phyloP scores from a whole-genome alignment of 2,113 vertebrate species.

The Oceanodroma tethys region DNA sequence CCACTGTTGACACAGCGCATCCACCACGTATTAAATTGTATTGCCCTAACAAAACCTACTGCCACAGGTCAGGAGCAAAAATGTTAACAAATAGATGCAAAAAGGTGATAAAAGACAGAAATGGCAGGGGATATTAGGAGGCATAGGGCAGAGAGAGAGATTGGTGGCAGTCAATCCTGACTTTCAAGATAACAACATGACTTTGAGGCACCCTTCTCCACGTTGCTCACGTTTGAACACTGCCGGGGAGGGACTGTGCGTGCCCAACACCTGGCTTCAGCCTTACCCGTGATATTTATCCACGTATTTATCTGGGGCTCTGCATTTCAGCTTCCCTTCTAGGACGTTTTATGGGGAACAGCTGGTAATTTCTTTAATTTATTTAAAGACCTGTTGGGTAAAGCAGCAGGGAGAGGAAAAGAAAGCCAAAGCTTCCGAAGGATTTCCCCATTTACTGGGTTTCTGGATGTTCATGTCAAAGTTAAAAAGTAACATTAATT shows the following conservation, averaged over 20 bases:
- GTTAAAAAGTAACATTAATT: conserved; percentile 45
- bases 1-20: neutral
- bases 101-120: neutral
- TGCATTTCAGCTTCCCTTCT: neutral
- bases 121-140: neutral
- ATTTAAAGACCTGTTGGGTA: neutral
- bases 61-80: neutral
- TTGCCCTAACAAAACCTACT: neutral
- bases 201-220: neutral
- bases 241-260: neutral
- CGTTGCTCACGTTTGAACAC: neutral
- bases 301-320: neutral
- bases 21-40: neutral
- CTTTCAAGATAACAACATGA: neutral
- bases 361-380: neutral
- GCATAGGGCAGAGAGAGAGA: neutral
- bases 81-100: neutral
- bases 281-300: neutral
- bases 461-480: neutral
- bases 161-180: neutral
- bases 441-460: neutral
- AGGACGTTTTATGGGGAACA: neutral
- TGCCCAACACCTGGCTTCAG: neutral
- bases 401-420: neutral
- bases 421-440: neutral